Percentiles rank a stretch among this genome's conserved stretches.
Conservation (phyloP, 1,140 invertebrate genomes). For the Drosophila ficusphila region DNA sequence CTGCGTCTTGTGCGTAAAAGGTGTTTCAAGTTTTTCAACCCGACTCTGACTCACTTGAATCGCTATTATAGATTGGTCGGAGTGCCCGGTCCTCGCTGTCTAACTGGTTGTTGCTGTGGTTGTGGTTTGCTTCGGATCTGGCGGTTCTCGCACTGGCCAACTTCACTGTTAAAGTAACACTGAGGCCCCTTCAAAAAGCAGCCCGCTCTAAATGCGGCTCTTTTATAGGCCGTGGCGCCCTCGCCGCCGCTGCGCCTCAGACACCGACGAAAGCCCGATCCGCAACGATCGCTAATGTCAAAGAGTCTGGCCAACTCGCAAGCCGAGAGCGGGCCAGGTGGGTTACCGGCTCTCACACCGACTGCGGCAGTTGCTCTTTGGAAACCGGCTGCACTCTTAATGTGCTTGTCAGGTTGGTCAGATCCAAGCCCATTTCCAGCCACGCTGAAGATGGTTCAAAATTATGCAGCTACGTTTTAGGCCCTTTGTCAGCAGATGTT, state of each 20-base stretch:
- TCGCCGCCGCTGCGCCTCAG: constrained; percentile 4
- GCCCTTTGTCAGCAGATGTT: too few relatives aligned
- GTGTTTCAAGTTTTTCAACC: constrained; percentile 1
- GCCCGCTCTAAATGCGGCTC: constrained; percentile 68
- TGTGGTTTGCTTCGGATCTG: not conserved
- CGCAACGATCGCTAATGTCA: constrained; percentile 70
- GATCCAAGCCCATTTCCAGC: too few relatives aligned
- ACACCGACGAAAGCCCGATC: constrained; percentile 32
- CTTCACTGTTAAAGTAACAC: constrained; percentile 69
- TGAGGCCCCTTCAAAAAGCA: constrained; percentile 77
- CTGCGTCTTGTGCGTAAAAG: not conserved
- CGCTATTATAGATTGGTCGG: constrained; percentile 1
- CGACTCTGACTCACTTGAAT: constrained; percentile 31
- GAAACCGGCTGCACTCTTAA: not conserved
- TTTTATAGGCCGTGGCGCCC: constrained; percentile 70
- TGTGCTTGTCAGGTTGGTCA: too few relatives aligned
- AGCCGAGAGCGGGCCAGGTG: constrained; percentile 4
- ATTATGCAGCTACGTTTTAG: too few relatives aligned
- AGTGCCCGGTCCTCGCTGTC: constrained; percentile 30
- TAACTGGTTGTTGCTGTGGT: constrained; percentile 41
- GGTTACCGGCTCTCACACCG: constrained; percentile 13
- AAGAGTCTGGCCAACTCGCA: constrained; percentile 37
- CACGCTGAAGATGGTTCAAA: too few relatives aligned
- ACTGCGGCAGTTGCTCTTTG: constrained; percentile 13
- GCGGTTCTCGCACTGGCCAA: constrained; percentile 56